Percentiles rank a stretch among this genome's conserved stretches.
Conservation (phyloP, 1,140 invertebrate species). For the Drosophila erecta region DNA sequence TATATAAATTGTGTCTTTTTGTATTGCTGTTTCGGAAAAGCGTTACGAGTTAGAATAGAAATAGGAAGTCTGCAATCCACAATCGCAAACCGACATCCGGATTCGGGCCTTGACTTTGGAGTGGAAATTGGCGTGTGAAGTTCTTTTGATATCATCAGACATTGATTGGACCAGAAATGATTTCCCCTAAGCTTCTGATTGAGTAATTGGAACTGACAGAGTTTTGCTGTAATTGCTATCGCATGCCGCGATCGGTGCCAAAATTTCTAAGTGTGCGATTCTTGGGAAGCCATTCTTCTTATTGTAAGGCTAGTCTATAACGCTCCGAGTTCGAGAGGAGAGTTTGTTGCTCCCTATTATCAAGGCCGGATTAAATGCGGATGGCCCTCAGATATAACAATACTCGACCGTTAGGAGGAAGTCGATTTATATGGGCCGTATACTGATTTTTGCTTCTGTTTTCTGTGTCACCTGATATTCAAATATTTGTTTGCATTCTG, state of each 20-base stretch:
- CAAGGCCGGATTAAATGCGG: slow-evolving; percentile 29
- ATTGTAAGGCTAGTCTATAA: not conserved
- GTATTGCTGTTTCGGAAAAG: slow-evolving; percentile 45
- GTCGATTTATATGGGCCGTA: slow-evolving; percentile 48
- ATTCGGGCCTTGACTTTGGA: slow-evolving; percentile 9
- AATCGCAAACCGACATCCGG: slow-evolving; percentile 37
- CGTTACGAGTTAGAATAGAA: slow-evolving; percentile 28
- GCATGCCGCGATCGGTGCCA: slow-evolving; percentile 52
- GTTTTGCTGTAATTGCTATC: slow-evolving; percentile 72
- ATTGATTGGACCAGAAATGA: slow-evolving; percentile 57
- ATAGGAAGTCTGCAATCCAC: slow-evolving; percentile 72
- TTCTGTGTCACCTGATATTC: slow-evolving; percentile 71
- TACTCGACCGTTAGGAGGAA: slow-evolving; percentile 60
- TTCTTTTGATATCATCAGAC: slow-evolving; percentile 34
- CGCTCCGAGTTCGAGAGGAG: slow-evolving; percentile 23
- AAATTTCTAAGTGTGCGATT: slow-evolving; percentile 48
- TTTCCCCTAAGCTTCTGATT: slow-evolving; percentile 25
- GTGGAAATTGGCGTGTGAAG: slow-evolving; percentile 56
- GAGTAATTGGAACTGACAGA: slow-evolving; percentile 61
- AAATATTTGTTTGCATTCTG: slow-evolving; percentile 69
- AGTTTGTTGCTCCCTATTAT: slow-evolving; percentile 71
- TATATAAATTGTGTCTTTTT: slow-evolving; percentile 69
- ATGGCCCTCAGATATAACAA: slow-evolving; percentile 42
- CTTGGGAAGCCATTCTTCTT: slow-evolving; percentile 42
- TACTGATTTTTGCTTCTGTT: slow-evolving; percentile 21